Base-by-base conservation (phyloP, 2,797 vertebrate species). In the Sebastes paucispinis region DNA sequence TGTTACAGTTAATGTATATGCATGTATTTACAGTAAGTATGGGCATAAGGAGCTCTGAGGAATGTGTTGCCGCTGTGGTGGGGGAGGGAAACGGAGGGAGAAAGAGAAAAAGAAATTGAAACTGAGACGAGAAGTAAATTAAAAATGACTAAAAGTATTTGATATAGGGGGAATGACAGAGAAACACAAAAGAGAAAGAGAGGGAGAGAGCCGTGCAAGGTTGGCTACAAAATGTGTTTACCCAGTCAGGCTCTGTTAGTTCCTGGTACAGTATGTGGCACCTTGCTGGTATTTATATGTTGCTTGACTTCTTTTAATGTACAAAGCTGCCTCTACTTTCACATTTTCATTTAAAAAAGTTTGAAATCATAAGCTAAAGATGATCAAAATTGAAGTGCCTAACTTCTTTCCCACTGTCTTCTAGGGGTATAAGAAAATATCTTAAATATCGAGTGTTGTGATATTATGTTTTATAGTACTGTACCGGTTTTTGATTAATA, bases 231-330 rank as follows among this genome's bases (percentile, higher is more conserved):
- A 36, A 12, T 20, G 22, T 73, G 43, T 82, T 73, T 57, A 83
- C 71, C 59, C 25, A n/a, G 50, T 84, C 54, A 60, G 25, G n/a
- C 36, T 68, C 58, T 20, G 36, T 84, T 65, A 63, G 55, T 62
- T 70, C 13, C 58, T 47, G 76, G 62, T 43, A 43, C 39, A 43
- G 39, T 82, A 81, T 83, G 82, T 75, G 72, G 54, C 11, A 24
- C 7, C 5, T 65, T 9, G 8, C 55, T 66, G 54, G 24, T 68
- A 39, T 83, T 83, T 70, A 29, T 32, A 6, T 32, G 5, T 55
- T 47, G 63, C 62, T 66, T 59, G 32, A 69, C 62, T 68, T 65
- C 0, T 47, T 88, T 72, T 29, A 20, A 12, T 13, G 12, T 59
- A 13, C 20, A 70, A 5, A 70, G 54, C 20, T 27, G 39, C 12